Base-by-base conservation (phyloP, 1,140 invertebrate species). In the Homalodisca vitripennis region DNA sequence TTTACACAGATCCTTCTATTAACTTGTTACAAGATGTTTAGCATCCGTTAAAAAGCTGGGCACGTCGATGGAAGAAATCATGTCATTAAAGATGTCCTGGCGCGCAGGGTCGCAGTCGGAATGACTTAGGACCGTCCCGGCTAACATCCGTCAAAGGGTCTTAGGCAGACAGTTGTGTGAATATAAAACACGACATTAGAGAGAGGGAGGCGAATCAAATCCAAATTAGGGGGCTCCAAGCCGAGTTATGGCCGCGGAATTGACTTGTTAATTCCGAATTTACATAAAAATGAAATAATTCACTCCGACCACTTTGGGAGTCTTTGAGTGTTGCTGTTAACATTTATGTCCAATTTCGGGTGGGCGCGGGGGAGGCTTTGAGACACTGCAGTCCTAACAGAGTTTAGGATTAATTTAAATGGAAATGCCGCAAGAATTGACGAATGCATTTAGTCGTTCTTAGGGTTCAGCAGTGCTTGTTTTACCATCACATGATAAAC, bases 271-370 rank as follows among this genome's bases (percentile, higher is more conserved):
- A 60, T 60, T 60, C 55, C 6, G 55, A 60, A 60, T 60, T 60
- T 60, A 60, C 55, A 60, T 60, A 60, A 60, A 60, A 60, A 60
- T 60, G 55, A 60, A 60, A 60, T 60, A 60, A 60, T 60, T 60
- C 55, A 60, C 55, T 60, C 24, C 55, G 29, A 60, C 55, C 55
- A 60, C 55, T 60, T 60, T 60, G 22, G n/a, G 55, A 60, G 55
- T 60, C 55, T 60, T 60, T 60, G 55, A 60, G 55, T 41, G 34
- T 60, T 24, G 55, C 55, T 60, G 55, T 60, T 60, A 60, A 60
- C 55, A 60, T 60, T 60, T 60, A 60, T 60, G 55, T 60, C 55
- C 55, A 60, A 60, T 60, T 60, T 60, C 24, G 55, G 29, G 27
- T 10, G 55, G 29, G 55, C n/a, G n/a, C n/a, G n/a, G 48, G 48